Evolutionary conservation across 2,888 invertebrate species (phyloP).

Genomic region (Troides oblongomaculatus): DNA sequence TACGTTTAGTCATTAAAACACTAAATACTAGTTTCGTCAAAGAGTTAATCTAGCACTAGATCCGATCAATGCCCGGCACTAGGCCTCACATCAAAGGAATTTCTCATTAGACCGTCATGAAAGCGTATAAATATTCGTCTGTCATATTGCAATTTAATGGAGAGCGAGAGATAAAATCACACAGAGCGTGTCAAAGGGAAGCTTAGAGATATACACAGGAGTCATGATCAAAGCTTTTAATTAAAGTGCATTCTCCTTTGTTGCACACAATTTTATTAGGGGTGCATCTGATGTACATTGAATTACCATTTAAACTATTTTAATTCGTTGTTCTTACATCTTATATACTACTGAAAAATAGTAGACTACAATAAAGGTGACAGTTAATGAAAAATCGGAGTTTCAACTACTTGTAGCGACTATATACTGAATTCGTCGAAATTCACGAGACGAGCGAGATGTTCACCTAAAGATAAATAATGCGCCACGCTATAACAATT

Average conservation of each 20-base stretch:
- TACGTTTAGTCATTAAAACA: background rate
- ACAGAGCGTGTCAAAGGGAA: background rate
- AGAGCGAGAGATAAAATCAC: background rate
- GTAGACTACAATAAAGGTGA: too few relatives aligned
- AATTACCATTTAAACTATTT: background rate
- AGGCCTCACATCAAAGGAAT: slow-evolving; percentile 14
- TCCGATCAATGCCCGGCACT: background rate
- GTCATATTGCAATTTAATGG: slow-evolving; percentile 9
- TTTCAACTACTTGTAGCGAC: too few relatives aligned
- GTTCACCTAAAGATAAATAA: too few relatives aligned
- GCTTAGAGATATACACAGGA: background rate
- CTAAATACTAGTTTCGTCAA: background rate
- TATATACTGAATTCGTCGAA: too few relatives aligned
- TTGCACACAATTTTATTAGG: background rate
- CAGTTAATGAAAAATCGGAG: too few relatives aligned
- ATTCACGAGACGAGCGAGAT: too few relatives aligned
- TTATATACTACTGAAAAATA: too few relatives aligned
- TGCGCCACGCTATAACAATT: too few relatives aligned
- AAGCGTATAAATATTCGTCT: slow-evolving; percentile 1
- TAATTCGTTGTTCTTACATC: background rate
- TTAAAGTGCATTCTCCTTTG: background rate
- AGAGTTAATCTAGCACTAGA: background rate
- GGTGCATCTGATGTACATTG: background rate
- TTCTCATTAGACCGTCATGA: slow-evolving; percentile 14
- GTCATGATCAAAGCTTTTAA: background rate